phyloP scores from a whole-genome alignment of 1,140 invertebrate species.

The Bombus fervidus region DNA sequence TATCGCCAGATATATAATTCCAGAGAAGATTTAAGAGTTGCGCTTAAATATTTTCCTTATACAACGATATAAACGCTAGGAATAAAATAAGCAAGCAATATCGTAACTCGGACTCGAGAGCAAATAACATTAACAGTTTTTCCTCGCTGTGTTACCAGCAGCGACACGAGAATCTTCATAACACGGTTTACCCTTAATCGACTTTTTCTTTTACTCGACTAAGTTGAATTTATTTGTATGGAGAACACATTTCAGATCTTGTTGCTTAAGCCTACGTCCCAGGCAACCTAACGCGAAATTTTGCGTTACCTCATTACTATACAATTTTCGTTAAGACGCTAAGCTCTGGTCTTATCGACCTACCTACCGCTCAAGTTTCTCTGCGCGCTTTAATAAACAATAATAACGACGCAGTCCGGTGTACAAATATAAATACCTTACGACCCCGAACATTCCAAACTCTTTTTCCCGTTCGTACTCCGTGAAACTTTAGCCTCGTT shows the following conservation, averaged over 20 bases:
- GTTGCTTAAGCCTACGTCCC: conserved; percentile 17
- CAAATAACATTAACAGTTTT: neutral
- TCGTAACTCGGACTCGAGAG: neutral
- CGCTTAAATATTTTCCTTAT: neutral
- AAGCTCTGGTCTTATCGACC: conserved; percentile 25
- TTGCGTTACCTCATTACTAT: conserved; percentile 26
- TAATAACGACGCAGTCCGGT: neutral
- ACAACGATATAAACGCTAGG: neutral
- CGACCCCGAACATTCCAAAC: neutral
- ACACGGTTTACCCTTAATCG: neutral
- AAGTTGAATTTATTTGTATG: conserved; percentile 18
- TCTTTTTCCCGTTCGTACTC: neutral
- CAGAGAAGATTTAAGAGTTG: neutral
- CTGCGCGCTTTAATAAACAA: conserved; percentile 15
- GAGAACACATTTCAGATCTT: conserved; percentile 12
- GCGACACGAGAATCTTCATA: neutral
- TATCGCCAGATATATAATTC: neutral
- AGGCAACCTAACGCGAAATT: neutral
- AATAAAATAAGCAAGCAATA: neutral
- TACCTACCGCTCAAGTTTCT: neutral
- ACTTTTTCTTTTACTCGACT: neutral
- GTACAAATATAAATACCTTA: conserved; percentile 2
- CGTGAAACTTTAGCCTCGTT: neutral
- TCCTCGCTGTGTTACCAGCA: neutral
- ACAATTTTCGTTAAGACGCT: conserved; percentile 38